A percentile compares a stretch with the other conserved stretches of the same genome.
phyloP scores from a whole-genome alignment of 1,140 invertebrate genomes.

The Ooceraea biroi region DNA sequence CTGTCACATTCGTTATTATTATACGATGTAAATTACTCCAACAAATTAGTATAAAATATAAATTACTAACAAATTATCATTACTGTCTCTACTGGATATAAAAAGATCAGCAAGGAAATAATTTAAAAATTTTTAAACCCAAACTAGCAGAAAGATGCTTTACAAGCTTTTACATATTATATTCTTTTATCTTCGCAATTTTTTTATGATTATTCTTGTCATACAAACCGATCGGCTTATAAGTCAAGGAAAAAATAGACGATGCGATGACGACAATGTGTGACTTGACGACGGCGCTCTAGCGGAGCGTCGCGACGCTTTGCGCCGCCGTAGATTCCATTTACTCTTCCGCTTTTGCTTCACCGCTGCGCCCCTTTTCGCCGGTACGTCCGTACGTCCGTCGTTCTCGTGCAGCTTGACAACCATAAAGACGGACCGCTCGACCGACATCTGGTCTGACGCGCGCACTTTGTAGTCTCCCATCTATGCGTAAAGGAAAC shows the following conservation, averaged over 20 bases:
- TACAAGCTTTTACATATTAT: not conserved
- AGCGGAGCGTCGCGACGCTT: slow-evolving; percentile 1
- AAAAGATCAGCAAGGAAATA: too few relatives aligned
- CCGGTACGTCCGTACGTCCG: slow-evolving; percentile 39
- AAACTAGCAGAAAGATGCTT: not conserved
- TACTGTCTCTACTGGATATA: not conserved
- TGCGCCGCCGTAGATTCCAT: slow-evolving; percentile 43
- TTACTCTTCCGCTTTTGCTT: slow-evolving; percentile 38
- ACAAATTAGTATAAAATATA: not conserved
- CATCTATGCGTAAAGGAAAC: slow-evolving; percentile 47
- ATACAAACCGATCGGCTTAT: not conserved
- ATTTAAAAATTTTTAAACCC: too few relatives aligned
- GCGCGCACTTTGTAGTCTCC: slow-evolving; percentile 58
- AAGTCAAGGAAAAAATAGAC: slow-evolving; percentile 25
- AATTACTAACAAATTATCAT: not conserved
- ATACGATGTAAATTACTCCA: too few relatives aligned
- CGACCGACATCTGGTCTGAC: slow-evolving; percentile 56
- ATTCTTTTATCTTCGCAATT: not conserved
- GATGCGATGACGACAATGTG: slow-evolving; percentile 11
- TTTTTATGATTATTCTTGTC: not conserved
- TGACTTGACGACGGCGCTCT: slow-evolving; percentile 16
- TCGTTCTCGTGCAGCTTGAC: slow-evolving; percentile 49
- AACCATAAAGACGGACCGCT: slow-evolving; percentile 55
- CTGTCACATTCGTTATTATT: not conserved
- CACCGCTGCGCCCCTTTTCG: slow-evolving; percentile 10